Conservation (phyloP, 2,113 vertebrate genomes). For the Chitala chitala region DNA sequence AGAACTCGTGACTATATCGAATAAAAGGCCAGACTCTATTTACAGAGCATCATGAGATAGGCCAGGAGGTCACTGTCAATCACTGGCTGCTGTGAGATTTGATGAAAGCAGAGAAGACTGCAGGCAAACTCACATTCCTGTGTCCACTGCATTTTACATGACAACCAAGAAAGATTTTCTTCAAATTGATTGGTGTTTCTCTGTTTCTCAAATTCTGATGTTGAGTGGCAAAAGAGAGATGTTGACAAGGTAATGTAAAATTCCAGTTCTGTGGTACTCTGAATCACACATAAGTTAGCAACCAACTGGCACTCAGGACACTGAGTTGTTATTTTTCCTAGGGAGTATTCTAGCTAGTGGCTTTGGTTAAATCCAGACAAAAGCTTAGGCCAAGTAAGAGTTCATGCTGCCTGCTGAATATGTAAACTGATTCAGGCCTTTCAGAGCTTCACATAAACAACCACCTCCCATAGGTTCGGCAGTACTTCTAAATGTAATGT, state of each 20-base stretch:
- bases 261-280: background rate
- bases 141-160: constrained; percentile 1
- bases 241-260: background rate
- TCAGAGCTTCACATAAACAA: too few species aligned
- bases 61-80: background rate
- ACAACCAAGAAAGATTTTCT: background rate
- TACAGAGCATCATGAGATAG: background rate
- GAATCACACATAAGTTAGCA: background rate
- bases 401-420: too few species aligned
- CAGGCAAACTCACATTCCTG: background rate
- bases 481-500: too few species aligned
- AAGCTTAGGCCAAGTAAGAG: background rate
- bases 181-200: background rate
- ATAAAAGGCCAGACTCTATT: background rate
- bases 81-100: background rate
- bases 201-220: background rate
- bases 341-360: too few species aligned
- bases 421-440: too few species aligned
- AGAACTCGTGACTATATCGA: background rate
- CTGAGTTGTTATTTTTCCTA: background rate
- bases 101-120: background rate
- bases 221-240: background rate
- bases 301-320: background rate
- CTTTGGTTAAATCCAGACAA: background rate
- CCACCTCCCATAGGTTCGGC: too few species aligned